phyloP scores from a whole-genome alignment of 2,113 vertebrate genomes.

The Thamnophis sirtalis region DNA sequence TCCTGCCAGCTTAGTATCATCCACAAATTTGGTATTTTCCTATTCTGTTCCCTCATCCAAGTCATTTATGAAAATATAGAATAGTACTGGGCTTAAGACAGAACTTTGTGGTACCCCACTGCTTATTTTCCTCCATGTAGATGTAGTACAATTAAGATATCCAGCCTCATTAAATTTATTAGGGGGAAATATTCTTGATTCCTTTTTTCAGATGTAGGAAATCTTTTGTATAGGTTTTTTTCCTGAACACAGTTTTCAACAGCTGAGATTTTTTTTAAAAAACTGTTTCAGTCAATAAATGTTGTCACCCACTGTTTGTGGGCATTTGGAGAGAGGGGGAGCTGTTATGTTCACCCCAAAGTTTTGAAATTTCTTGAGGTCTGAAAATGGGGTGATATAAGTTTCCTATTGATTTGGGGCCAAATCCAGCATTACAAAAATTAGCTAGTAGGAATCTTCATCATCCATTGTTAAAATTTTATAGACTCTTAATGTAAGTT shows the following conservation, averaged over 20 bases:
- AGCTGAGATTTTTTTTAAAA: not conserved
- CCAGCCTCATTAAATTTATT: not conserved
- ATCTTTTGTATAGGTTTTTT: not conserved
- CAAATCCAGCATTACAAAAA: not conserved
- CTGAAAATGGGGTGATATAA: not conserved
- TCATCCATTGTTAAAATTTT: not conserved
- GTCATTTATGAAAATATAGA: too few species aligned
- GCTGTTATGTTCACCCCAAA: not conserved
- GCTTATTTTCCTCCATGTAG: too few species aligned
- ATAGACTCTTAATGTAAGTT: not conserved
- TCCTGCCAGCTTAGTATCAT: too few species aligned
- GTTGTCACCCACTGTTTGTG: not conserved
- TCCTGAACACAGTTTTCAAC: not conserved
- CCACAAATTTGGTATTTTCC: too few species aligned
- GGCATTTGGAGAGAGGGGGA: not conserved
- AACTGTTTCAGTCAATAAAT: not conserved
- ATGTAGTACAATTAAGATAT: too few species aligned
- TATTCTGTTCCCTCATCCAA: too few species aligned
- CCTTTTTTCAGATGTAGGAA: not conserved
- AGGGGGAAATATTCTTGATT: not conserved
- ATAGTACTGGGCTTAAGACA: too few species aligned
- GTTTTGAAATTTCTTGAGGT: not conserved
- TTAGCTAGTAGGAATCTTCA: not conserved
- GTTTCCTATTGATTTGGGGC: not conserved
- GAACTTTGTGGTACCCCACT: too few species aligned